phyloP scores from a whole-genome alignment of 1,140 invertebrate genomes.

The Periplaneta americana region DNA sequence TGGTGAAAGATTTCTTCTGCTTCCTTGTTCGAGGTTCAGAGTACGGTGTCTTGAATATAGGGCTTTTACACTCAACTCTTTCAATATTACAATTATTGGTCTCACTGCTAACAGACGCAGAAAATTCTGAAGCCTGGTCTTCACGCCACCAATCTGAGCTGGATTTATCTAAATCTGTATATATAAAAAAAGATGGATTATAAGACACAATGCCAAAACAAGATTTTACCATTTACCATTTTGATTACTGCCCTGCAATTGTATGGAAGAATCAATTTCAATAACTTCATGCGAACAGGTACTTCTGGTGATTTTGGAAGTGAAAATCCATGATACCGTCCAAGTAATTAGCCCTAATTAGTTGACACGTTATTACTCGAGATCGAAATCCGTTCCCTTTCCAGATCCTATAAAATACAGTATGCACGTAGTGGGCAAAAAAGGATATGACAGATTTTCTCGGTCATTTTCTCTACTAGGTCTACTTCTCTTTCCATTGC shows the following conservation, averaged over 20 bases:
- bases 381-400: too few relatives aligned
- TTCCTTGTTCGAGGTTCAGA: background rate
- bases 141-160: background rate
- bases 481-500: too few relatives aligned
- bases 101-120: background rate
- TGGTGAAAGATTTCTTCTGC: background rate
- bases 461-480: too few relatives aligned
- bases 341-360: too few relatives aligned
- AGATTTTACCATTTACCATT: too few relatives aligned
- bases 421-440: too few relatives aligned
- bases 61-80: background rate
- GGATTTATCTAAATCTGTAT: background rate
- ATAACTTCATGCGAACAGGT: background rate
- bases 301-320: background rate
- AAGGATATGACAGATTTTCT: too few relatives aligned
- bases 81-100: background rate
- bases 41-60: background rate
- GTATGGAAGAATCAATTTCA: background rate
- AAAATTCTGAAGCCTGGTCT: background rate
- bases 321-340: background rate
- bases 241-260: too few relatives aligned
- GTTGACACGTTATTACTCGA: too few relatives aligned
- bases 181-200: constrained; percentile 14
- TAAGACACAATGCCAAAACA: too few relatives aligned
- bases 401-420: too few relatives aligned